Conservation (phyloP, 2,797 vertebrate species). For the Apogon talboti region DNA sequence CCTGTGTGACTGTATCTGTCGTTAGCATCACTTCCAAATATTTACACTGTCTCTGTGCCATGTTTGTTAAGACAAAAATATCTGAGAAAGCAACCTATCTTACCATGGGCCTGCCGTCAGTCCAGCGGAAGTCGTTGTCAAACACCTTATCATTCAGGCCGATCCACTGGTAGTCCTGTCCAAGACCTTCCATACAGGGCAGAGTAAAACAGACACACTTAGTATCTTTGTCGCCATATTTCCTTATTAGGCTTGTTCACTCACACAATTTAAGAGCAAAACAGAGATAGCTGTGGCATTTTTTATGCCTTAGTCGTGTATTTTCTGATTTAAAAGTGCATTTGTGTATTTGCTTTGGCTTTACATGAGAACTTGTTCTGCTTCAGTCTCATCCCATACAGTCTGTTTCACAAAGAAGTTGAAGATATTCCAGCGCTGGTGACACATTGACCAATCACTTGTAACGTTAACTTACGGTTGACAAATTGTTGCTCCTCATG, state of each 20-base stretch:
- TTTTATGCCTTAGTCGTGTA: constrained; percentile 63
- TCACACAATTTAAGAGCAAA: constrained; percentile 18
- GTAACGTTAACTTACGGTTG: constrained; percentile 88
- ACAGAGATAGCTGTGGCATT: constrained; percentile 33
- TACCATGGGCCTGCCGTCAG: constrained; percentile 92
- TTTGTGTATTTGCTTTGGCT: constrained; percentile 7
- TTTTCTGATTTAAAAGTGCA: constrained; percentile 46
- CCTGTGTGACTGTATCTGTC: constrained; percentile 52
- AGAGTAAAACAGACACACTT: constrained; percentile 57
- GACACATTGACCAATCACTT: not conserved
- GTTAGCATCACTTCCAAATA: constrained; percentile 57
- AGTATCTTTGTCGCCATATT: constrained; percentile 15
- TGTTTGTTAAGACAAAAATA: constrained; percentile 62
- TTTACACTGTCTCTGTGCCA: constrained; percentile 61
- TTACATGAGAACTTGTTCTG: not conserved
- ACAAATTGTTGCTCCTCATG: constrained; percentile 95
- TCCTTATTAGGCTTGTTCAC: constrained; percentile 48
- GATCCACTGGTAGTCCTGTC: constrained; percentile 98
- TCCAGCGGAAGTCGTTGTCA: constrained; percentile 98
- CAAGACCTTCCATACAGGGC: constrained; percentile 85
- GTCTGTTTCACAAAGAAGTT: constrained; percentile 2
- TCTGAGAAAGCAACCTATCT: constrained; percentile 72
- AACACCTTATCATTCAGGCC: constrained; percentile 99
- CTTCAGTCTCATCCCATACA: constrained; percentile 9
- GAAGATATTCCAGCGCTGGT: not conserved